phyloP scores from a whole-genome alignment of 2,113 vertebrate genomes.

The Phocoena phocoena region DNA sequence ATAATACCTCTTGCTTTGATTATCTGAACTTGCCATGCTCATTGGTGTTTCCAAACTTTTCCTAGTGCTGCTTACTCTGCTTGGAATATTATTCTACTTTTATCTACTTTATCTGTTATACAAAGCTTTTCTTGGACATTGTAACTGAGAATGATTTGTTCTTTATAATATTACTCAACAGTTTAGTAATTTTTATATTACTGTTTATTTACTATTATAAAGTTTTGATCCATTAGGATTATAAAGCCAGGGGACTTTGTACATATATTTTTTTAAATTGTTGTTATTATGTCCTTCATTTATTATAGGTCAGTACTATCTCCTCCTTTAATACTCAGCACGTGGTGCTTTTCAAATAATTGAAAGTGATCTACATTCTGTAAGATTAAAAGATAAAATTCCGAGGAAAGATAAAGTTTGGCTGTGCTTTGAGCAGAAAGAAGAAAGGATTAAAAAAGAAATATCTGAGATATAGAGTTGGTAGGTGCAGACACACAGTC shows the following conservation, averaged over 20 bases:
- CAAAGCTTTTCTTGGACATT: background rate
- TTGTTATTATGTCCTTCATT: background rate
- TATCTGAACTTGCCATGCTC: background rate
- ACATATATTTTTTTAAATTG: background rate
- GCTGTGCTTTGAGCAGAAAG: background rate
- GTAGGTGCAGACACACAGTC: background rate
- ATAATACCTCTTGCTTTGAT: background rate
- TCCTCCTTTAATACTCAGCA: background rate
- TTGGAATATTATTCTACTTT: background rate
- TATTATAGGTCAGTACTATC: background rate
- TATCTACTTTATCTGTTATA: background rate
- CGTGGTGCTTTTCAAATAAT: background rate
- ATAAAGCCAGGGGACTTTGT: background rate
- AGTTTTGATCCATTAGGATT: background rate
- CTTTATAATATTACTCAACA: background rate
- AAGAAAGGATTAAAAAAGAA: slow-evolving; percentile 5
- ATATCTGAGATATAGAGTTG: background rate
- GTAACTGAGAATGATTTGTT: background rate
- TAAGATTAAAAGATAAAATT: background rate
- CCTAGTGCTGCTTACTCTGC: background rate
- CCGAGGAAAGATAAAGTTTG: background rate
- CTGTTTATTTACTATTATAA: background rate
- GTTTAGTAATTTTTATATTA: background rate
- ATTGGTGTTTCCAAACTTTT: background rate
- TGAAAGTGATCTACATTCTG: background rate